Conservation (phyloP, 2,888 invertebrate species). For the Agrotis clavis region DNA sequence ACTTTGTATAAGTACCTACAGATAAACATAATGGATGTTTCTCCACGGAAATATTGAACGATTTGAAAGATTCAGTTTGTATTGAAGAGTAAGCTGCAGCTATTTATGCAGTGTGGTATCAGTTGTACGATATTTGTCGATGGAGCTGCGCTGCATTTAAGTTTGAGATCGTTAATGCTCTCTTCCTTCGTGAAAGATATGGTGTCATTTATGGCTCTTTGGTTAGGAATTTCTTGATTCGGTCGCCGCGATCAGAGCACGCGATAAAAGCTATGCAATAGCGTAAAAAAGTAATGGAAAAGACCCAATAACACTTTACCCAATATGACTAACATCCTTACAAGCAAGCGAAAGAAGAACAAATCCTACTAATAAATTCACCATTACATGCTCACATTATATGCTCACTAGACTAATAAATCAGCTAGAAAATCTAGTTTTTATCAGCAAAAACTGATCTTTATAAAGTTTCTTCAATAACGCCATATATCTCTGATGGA, state of each 20-base stretch:
- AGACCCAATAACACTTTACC: too few relatives aligned
- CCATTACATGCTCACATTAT: too few relatives aligned
- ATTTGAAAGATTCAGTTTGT: slow-evolving; percentile 40
- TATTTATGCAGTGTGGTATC: slow-evolving; percentile 19
- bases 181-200: neutral
- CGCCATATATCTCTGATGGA: neutral
- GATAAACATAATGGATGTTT: slow-evolving; percentile 2
- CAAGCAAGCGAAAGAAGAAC: too few relatives aligned
- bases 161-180: neutral
- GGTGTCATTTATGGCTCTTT: neutral
- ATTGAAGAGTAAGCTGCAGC: slow-evolving; percentile 8
- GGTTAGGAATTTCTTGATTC: too few relatives aligned
- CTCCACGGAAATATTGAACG: slow-evolving; percentile 5
- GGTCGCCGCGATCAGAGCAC: too few relatives aligned
- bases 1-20: neutral
- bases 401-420: slow-evolving; percentile 8
- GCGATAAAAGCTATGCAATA: too few relatives aligned
- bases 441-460: neutral
- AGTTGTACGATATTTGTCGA: slow-evolving; percentile 31
- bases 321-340: too few relatives aligned
- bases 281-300: too few relatives aligned
- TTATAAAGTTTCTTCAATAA: slow-evolving; percentile 12
- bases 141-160: neutral
- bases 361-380: neutral
- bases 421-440: neutral